Evolutionary conservation across 2,888 invertebrate genomes (phyloP).

Genomic region (Synergus itoensis): DNA sequence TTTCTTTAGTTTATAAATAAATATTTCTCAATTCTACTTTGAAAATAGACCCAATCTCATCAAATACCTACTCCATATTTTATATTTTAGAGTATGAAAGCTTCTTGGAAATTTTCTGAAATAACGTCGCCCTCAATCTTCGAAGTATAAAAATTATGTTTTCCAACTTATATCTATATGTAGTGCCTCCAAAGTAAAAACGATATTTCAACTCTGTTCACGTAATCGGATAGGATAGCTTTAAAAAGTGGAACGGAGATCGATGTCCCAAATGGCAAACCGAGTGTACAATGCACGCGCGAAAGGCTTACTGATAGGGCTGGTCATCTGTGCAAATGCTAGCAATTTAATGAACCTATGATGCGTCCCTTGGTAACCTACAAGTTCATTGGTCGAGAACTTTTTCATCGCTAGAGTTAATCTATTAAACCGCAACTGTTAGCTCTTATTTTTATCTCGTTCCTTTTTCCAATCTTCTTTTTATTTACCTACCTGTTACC

Average conservation of each 20-base stretch:
- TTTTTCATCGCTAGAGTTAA: constrained; percentile 17
- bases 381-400: constrained; percentile 42
- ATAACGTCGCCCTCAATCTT: constrained; percentile 6
- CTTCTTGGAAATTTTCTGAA: neutral
- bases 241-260: constrained; percentile 54
- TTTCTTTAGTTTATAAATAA: neutral
- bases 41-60: too few relatives aligned
- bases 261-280: constrained; percentile 62
- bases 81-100: neutral
- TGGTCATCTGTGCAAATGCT: constrained; percentile 40
- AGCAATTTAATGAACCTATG: constrained; percentile 38
- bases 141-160: constrained; percentile 4
- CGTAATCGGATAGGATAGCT: constrained; percentile 31
- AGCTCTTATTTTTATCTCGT: neutral
- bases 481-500: too few relatives aligned
- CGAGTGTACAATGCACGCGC: constrained; percentile 51
- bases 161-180: constrained; percentile 15
- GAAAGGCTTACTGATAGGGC: constrained; percentile 39
- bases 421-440: neutral
- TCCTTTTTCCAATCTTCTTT: neutral
- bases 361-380: constrained; percentile 45
- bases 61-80: neutral
- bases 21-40: neutral
- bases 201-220: constrained; percentile 31
- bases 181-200: constrained; percentile 2